A percentile compares a stretch with the other conserved stretches of the same genome.
Conservation (phyloP, 2,113 vertebrate genomes). For the Muntiacus reevesi region DNA sequence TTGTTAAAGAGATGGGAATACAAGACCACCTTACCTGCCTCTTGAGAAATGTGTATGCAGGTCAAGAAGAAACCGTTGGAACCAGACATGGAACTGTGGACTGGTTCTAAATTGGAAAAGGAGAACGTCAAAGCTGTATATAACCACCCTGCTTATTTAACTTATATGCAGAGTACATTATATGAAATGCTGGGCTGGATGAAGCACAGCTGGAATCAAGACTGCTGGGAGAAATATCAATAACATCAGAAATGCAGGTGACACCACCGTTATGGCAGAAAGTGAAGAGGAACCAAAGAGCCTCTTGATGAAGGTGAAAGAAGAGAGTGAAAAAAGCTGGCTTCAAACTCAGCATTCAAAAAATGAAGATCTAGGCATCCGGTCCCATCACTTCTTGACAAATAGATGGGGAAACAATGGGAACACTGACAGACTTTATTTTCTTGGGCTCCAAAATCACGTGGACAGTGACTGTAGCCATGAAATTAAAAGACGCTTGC, state of each 20-base stretch:
- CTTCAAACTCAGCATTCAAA: neutral
- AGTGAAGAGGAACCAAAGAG: neutral
- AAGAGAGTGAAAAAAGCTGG: neutral
- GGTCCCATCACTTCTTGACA: neutral
- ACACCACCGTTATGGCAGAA: neutral
- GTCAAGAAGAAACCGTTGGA: neutral
- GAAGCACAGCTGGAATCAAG: neutral
- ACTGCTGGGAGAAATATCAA: neutral
- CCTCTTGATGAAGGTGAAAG: neutral
- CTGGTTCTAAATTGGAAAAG: neutral
- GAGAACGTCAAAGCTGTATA: neutral
- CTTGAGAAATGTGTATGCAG: neutral
- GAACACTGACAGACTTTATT: neutral
- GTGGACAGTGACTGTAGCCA: neutral
- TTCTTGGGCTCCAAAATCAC: neutral
- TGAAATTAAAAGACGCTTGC: neutral
- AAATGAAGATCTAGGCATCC: neutral
- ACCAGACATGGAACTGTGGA: neutral
- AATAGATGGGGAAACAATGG: neutral
- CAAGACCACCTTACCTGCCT: neutral
- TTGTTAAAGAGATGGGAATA: neutral
- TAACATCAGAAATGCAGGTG: neutral
- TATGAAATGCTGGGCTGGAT: neutral
- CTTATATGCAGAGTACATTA: neutral
- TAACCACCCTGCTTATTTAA: neutral